phyloP scores from a whole-genome alignment of 1,140 invertebrate species.

The Penaeus indicus region DNA sequence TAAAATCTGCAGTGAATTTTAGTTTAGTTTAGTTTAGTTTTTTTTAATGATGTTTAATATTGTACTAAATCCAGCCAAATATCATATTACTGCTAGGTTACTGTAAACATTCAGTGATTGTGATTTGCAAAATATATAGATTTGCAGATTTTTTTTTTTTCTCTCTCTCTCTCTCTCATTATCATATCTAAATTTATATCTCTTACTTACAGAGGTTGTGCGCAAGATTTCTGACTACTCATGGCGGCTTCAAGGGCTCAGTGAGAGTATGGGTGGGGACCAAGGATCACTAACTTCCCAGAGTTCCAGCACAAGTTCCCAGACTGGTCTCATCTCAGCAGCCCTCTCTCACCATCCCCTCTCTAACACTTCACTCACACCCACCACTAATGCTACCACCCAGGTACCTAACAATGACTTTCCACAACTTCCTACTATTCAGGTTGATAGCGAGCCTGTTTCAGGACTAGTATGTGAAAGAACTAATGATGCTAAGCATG shows the following conservation, averaged over 20 bases:
- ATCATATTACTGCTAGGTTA: no score
- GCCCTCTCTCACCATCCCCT: conserved; percentile 61
- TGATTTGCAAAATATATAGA: no score
- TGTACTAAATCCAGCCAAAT: no score
- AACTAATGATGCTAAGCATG: conserved; percentile 53
- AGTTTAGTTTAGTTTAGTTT: no score
- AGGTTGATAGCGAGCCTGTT: conserved; percentile 46
- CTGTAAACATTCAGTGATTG: no score
- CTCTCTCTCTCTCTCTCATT: neutral
- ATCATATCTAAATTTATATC: neutral
- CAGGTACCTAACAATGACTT: conserved; percentile 62
- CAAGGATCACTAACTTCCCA: conserved; percentile 51
- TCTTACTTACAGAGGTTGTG: conserved; percentile 58
- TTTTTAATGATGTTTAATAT: no score
- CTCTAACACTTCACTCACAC: conserved; percentile 63
- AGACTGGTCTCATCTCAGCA: conserved; percentile 60
- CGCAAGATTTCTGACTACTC: conserved; percentile 60
- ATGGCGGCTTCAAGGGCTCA: conserved; percentile 52
- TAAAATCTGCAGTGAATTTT: no score
- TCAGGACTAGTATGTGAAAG: conserved; percentile 41
- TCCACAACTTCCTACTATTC: conserved; percentile 49
- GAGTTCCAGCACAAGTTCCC: conserved; percentile 48
- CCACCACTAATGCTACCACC: conserved; percentile 61
- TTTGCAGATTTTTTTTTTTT: neutral
- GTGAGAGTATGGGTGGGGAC: conserved; percentile 52